phyloP scores from a whole-genome alignment of 2,888 invertebrate genomes.

The Paralinhomoeus sp. region DNA sequence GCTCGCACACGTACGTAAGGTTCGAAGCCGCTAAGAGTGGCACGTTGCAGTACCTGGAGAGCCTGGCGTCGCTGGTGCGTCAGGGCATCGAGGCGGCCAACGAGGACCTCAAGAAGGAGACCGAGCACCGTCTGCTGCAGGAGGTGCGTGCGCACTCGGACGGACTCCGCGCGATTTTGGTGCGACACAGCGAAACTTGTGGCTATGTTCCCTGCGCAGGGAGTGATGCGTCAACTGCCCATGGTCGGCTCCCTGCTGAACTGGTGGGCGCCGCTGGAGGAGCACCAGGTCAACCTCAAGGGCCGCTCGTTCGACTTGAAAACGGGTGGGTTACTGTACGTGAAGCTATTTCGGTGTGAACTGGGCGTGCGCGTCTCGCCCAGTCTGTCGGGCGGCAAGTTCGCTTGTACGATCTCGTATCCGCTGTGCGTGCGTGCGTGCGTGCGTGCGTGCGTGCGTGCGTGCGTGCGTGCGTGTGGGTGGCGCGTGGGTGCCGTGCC shows the following conservation, averaged over 20 bases:
- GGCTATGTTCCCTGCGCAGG: conserved; percentile 28
- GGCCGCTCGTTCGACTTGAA: conserved; percentile 52
- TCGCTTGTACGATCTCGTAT: too few species aligned
- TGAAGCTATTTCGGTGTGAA: background rate
- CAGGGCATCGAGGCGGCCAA: conserved; percentile 70
- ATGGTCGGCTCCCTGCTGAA: conserved; percentile 76
- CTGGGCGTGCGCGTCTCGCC: too few species aligned
- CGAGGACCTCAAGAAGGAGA: conserved; percentile 67
- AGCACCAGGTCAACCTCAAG: conserved; percentile 46
- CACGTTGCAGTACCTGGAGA: conserved; percentile 50
- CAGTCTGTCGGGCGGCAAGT: too few species aligned
- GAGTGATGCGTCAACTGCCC: conserved; percentile 72
- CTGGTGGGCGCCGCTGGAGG: conserved; percentile 77
- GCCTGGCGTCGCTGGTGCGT: conserved; percentile 75
- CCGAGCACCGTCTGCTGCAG: conserved; percentile 66
- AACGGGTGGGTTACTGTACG: conserved; percentile 25
- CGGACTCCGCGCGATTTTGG: too few species aligned
- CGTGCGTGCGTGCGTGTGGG: too few species aligned
- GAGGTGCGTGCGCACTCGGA: too few species aligned
- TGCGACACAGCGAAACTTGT: background rate
- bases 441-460: too few species aligned
- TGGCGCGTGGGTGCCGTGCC: too few species aligned
- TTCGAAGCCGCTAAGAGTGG: too few species aligned
- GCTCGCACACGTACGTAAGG: too few species aligned
- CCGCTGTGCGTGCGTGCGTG: too few species aligned